Evolutionary conservation across 2,113 vertebrate species (phyloP), one percentile per base, ranked within the genome.

Genomic region (Lynx canadensis): DNA sequence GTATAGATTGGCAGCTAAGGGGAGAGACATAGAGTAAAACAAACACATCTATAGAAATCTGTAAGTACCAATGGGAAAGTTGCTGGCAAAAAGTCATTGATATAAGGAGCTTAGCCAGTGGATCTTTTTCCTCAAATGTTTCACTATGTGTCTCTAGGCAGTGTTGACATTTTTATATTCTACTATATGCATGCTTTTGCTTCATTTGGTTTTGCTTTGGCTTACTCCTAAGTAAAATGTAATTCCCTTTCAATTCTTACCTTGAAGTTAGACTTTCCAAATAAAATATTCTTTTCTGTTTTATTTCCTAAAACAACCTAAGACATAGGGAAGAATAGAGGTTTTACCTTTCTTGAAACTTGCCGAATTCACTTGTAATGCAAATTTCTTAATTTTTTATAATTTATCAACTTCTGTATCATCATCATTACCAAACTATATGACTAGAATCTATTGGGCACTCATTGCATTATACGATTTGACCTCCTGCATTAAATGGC

Each of bases 201-300:
- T 33, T 88, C 76, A 82, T 65, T 79, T 91, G 89, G 11, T 48
- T 96, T 84, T 76, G 33, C 38, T 66, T 83, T 73, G 33, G 36
- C 14, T 88, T 94, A 84, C 23, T 85, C 50, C 33, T 81, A 96
- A 94, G 81, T 29, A 81, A 95, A 92, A 91, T 76, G 89, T 25
- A 5, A 73, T 52, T 63, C 92, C 71, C 50, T 92, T 95, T 94
- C 38, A 29, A 33, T 71, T 83, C 36, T 95, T 65, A 57, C 16
- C 68, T 82, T 87, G n/a, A 95, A 73, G 60, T 83, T 66, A 69
- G 63, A 52, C 29, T 91, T 94, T 55, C 41, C 41, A 91, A 87
- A 83, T 88, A 76, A 95, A 74, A 91, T 63, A 23, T 25, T 18
- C 27, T 63, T 57, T 23, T 87, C 18, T 87, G 5, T 88, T 96